Evolutionary conservation across 2,113 vertebrate species (phyloP).

Genomic region (Erinaceus europaeus): DNA sequence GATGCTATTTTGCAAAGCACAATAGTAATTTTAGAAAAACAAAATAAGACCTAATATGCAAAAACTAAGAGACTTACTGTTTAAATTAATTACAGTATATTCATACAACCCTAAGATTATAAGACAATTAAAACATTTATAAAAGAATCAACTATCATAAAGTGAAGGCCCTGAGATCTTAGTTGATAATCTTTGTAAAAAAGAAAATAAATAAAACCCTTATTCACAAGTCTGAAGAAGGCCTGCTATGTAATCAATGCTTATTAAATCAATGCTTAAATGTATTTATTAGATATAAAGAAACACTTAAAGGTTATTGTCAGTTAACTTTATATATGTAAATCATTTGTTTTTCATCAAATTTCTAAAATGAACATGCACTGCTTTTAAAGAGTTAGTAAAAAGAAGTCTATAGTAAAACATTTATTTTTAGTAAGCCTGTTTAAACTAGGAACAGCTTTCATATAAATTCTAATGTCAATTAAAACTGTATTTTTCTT

Average conservation of each 20-base stretch:
- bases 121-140: background rate
- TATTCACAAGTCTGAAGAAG: background rate
- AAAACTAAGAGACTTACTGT: background rate
- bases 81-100: background rate
- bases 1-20: background rate
- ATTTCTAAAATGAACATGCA: constrained; percentile 9
- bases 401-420: background rate
- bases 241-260: background rate
- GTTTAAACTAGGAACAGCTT: background rate
- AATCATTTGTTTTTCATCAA: background rate
- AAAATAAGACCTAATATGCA: background rate
- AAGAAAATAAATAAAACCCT: background rate
- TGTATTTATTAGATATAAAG: background rate
- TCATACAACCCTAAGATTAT: background rate
- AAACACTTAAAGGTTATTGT: background rate
- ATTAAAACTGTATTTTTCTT: no score
- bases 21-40: background rate
- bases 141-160: background rate
- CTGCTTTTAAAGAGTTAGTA: constrained; percentile 1
- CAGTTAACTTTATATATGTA: background rate
- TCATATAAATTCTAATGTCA: background rate
- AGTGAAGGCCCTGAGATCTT: background rate
- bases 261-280: no score
- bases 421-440: background rate
- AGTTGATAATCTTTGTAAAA: background rate